Evolutionary conservation across 2,113 vertebrate genomes (phyloP).

Genomic region (Aptenodytes forsteri): DNA sequence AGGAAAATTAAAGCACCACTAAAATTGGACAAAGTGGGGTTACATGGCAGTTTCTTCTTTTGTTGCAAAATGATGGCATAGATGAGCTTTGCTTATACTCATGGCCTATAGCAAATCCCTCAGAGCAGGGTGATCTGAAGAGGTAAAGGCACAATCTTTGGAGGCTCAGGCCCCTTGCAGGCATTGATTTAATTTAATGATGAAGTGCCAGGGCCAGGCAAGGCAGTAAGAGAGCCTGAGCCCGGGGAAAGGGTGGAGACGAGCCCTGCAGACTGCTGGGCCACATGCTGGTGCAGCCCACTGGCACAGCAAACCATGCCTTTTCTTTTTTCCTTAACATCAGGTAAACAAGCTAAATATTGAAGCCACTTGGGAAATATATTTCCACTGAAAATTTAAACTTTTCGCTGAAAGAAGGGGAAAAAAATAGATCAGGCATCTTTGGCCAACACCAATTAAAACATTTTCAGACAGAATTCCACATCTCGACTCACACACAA

Average conservation of each 20-base stretch:
- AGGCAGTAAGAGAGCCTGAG: background rate
- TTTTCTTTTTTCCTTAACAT: background rate
- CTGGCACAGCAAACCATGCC: background rate
- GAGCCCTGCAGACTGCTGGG: accelerated
- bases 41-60: accelerated
- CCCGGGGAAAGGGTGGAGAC: accelerated
- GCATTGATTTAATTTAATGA: background rate
- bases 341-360: background rate
- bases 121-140: too few relatives aligned
- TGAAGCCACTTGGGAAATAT: background rate
- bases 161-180: background rate
- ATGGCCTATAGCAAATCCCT: background rate
- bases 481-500: accelerated
- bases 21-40: background rate
- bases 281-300: too few relatives aligned
- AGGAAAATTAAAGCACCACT: background rate
- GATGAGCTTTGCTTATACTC: background rate
- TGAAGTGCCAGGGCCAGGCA: background rate
- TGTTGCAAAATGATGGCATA: background rate
- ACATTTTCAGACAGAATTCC: background rate
- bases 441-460: background rate
- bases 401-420: background rate
- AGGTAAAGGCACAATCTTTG: background rate
- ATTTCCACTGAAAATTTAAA: background rate
- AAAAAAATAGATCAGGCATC: background rate